Evolutionary conservation across 2,888 invertebrate species (phyloP), one percentile per base, ranked within the genome.

Genomic region (Poecilobothrus nobilitatus): DNA sequence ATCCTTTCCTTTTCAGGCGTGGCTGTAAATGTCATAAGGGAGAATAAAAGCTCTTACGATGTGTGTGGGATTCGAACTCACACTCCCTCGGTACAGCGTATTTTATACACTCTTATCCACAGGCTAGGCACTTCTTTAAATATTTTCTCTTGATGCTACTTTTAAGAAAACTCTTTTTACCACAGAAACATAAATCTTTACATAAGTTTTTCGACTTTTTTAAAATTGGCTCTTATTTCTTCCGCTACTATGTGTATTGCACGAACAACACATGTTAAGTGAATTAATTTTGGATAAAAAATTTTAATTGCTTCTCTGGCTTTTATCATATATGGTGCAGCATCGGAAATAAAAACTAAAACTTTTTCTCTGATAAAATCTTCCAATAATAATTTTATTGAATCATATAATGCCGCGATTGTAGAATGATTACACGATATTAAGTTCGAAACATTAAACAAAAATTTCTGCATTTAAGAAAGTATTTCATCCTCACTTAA

Each of bases 231-330:
- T 68, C 76, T 66, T 41, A 77, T 71, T 65, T 71, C 68, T 73
- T 78, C 76, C 18, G 73, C 74, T 27, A 78, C 74, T 67, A 74
- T 66, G 68, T 78, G 73, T 3, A 78, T 33, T 41, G 71, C 76
- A 72, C 78, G 77, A 20, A 76, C 76, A 66, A 77, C 67, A 71
- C 77, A 78, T 27, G 77, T 78, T n/a, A 74, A 65, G 70, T 78
- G 76, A 9, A 75, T 65, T 67, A 78, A 66, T 66, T 75, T 73
- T 8, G 72, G 71, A 69, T 75, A 78, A 62, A 75, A 72, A 15
- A 70, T 71, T 72, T 75, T 72, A 44, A 77, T 69, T 64, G 71
- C 73, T 68, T 69, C 64, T 8, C 69, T 73, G 27, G 76, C 72
- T 71, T 75, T 75, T 41, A 74, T 63, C 74, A 76, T 76, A 69